Evolutionary conservation across 2,797 vertebrate genomes (phyloP).

Genomic region (Danio albolineatus): DNA sequence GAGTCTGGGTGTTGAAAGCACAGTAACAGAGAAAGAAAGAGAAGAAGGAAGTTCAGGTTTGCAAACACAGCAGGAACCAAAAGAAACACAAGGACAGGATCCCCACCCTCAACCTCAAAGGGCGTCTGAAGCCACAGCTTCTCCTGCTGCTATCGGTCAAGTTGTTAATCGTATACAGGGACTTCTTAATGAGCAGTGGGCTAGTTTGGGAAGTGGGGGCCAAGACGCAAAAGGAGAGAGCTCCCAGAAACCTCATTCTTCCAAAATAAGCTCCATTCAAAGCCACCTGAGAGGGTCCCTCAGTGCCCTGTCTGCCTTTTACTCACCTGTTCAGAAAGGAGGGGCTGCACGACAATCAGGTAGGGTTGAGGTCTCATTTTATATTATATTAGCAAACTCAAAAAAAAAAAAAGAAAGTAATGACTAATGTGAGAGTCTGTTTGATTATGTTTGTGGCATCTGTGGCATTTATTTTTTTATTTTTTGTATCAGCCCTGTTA

Average conservation of each 20-base stretch:
- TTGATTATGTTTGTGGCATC: too few species aligned
- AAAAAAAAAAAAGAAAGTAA: neutral
- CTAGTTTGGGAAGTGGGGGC: conserved; percentile 84
- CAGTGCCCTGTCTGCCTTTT: conserved; percentile 93
- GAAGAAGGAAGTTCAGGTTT: conserved; percentile 59
- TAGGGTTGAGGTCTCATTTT: conserved; percentile 58
- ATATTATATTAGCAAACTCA: neutral
- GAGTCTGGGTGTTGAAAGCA: conserved; percentile 59
- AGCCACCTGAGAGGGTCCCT: conserved; percentile 95
- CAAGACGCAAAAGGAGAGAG: conserved; percentile 70
- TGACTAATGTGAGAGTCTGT: neutral
- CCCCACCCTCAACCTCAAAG: conserved; percentile 56
- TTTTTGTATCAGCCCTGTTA: conserved; percentile 1
- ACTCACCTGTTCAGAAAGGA: conserved; percentile 85
- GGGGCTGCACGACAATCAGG: conserved; percentile 80
- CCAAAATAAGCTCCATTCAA: conserved; percentile 97
- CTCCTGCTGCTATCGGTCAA: conserved; percentile 88
- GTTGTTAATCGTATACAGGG: conserved; percentile 95
- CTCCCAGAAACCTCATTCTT: conserved; percentile 77
- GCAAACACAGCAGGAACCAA: conserved; percentile 60
- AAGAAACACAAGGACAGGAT: conserved; percentile 57
- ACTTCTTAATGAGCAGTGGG: conserved; percentile 96
- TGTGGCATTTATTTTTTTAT: neutral
- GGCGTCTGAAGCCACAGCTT: conserved; percentile 59
- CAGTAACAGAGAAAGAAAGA: conserved; percentile 53